These are phyloP conservation scores for Sylvia atricapilla DNA, from an alignment of 2,113 vertebrate species.

Conservation along the genomic window DNA sequence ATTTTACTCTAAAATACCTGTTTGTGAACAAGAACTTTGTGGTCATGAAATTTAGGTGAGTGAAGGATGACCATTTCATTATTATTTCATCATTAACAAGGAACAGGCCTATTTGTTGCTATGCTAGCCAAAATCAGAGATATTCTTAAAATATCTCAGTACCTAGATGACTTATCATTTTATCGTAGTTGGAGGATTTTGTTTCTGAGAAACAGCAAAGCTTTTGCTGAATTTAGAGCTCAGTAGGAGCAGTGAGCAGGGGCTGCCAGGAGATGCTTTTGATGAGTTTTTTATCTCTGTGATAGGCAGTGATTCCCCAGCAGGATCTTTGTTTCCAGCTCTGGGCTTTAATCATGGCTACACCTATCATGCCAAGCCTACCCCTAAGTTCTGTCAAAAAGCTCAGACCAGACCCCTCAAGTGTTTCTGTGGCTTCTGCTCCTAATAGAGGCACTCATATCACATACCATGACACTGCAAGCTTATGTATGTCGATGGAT, in stretches of 20 bases:
- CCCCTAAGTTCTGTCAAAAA: background rate
- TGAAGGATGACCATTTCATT: background rate
- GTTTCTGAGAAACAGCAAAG: background rate
- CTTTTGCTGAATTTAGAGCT: slow-evolving; percentile 3
- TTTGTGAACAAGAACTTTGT: background rate
- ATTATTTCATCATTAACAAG: background rate
- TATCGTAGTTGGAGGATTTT: background rate
- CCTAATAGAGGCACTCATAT: background rate
- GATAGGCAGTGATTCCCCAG: background rate
- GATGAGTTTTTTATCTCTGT: background rate
- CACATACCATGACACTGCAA: background rate
- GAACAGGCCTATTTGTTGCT: background rate
- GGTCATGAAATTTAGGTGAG: background rate
- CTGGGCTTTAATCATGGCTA: background rate
- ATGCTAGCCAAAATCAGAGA: background rate
- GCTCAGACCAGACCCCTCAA: background rate
- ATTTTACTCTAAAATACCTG: background rate
- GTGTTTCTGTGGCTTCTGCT: background rate
- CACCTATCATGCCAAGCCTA: background rate
- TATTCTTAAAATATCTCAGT: background rate
- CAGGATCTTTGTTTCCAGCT: background rate
- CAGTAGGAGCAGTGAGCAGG: background rate
- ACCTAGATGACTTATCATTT: background rate
- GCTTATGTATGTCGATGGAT: background rate
- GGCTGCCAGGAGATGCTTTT: background rate